Evolutionary conservation across 2,113 vertebrate species (phyloP), one percentile per base, ranked within the genome.

Genomic region (Neomonachus schauinslandi): DNA sequence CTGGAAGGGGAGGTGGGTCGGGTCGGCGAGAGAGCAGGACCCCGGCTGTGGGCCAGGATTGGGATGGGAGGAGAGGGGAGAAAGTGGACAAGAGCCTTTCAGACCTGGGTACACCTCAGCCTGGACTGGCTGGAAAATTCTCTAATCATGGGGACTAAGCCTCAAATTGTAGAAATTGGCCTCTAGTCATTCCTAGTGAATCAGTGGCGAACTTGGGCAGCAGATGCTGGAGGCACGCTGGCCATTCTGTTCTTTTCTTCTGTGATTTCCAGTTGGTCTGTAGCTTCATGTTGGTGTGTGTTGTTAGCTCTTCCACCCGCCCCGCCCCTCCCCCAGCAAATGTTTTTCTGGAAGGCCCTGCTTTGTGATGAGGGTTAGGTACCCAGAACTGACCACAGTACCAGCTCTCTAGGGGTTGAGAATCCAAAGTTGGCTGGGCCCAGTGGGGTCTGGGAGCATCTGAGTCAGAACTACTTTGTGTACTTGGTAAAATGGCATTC

Each of bases 131-230:
- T 89, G 71, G 42, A 36, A 65, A 55, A 61, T 95, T 94, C 84
- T 11, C 1, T 82, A 53, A 22, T 42, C 19, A 28, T 59, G 39
- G 61, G 53, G 8, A 81, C 57, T 49, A 9, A 61, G 61, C 33
- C 49, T 81, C 46, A 24, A 21, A 42, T 31, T n/a, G n/a, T 69
- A 84, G 91, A 39, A 36, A 46, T 81, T 39, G 76, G 63, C 42
- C 55, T 94, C 0, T 51, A 36, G 28, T 49, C 46, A 57, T 7
- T 28, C 19, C 69, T 55, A 22, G 55, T 74, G 24, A 31, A 28
- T 36, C 5, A 0, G 1, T 59, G n/a, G 65, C 28, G 0, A 63
- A 16, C 1, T 12, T 39, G 4, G 13, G n/a, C 7, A 24, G 57
- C 13, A 49, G 61, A 4, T 16, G 22, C 31, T 89, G 14, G 87